phyloP scores from a whole-genome alignment of 2,113 vertebrate species.

The Motacilla tschutschensis region DNA sequence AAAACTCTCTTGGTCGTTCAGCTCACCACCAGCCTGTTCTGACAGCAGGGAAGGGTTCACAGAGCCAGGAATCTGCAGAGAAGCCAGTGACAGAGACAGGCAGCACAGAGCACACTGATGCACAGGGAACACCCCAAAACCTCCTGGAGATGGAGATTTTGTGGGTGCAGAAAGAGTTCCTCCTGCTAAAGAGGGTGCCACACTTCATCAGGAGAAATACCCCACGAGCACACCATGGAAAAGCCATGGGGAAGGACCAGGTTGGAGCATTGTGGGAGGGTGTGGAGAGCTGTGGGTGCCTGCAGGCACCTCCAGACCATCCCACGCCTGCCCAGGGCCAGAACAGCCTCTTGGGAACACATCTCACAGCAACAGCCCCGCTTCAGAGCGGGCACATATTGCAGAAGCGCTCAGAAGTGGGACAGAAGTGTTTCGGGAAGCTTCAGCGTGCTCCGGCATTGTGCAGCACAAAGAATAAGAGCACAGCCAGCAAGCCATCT shows the following conservation, averaged over 20 bases:
- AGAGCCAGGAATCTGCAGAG: background rate
- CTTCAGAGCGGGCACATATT: background rate
- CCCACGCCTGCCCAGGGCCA: background rate
- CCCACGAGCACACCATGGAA: rapidly evolving
- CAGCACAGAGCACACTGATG: background rate
- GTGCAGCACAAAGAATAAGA: conserved; percentile 27
- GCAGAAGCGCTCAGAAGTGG: conserved; percentile 23
- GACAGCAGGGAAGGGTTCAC: background rate
- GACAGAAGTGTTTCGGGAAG: conserved; percentile 43
- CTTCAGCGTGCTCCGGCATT: conserved; percentile 34
- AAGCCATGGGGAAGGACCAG: background rate
- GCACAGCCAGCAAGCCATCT: conserved; percentile 35
- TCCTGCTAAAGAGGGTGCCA: background rate
- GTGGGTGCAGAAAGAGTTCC: background rate
- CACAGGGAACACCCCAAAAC: background rate
- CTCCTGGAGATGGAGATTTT: background rate
- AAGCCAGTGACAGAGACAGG: background rate
- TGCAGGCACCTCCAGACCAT: background rate
- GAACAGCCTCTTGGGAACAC: background rate
- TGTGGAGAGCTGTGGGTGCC: background rate
- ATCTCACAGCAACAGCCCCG: background rate
- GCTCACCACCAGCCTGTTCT: background rate
- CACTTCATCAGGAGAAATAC: background rate
- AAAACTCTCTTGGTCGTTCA: background rate
- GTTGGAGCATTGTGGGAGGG: rapidly evolving